Conservation (phyloP, 2,797 vertebrate genomes). For the Distichodus sexfasciatus region DNA sequence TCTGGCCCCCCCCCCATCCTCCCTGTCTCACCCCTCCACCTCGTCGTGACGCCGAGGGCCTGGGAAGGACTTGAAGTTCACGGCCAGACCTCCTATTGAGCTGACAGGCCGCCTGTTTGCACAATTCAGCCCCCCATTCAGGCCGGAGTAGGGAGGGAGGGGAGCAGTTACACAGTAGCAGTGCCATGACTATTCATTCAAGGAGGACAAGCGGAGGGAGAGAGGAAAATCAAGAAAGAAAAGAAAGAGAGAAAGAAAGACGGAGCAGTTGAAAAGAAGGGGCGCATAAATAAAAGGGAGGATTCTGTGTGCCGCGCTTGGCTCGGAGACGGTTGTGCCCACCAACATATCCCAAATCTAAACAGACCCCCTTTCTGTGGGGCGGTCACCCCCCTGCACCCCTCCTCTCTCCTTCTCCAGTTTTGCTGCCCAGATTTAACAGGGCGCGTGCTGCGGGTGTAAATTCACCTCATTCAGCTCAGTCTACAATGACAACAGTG, state of each 20-base stretch:
- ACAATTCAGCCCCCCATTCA: conserved; percentile 78
- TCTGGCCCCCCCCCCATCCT: conserved; percentile 54
- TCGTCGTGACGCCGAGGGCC: conserved; percentile 70
- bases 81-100: conserved; percentile 82
- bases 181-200: conserved; percentile 76
- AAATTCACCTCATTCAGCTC: conserved; percentile 74
- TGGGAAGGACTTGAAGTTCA: conserved; percentile 84
- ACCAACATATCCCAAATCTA: conserved; percentile 41
- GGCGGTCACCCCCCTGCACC: conserved; percentile 11
- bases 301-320: conserved; percentile 68
- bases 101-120: conserved; percentile 83
- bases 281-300: conserved; percentile 70
- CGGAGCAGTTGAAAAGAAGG: conserved; percentile 33
- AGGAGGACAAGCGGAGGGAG: conserved; percentile 59
- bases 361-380: conserved; percentile 47
- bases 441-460: conserved; percentile 73
- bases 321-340: conserved; percentile 67
- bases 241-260: conserved; percentile 52
- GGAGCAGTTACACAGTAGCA: conserved; percentile 66
- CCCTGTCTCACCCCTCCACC: conserved; percentile 57
- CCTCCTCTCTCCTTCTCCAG: conserved; percentile 56
- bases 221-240: conserved; percentile 47
- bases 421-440: conserved; percentile 64
- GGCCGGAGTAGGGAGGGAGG: conserved; percentile 45
- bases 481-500: conserved; percentile 66